Evolutionary conservation across 2,888 invertebrate genomes (phyloP), one percentile per base, ranked within the genome.

Genomic region (Nymphalis c-album): DNA sequence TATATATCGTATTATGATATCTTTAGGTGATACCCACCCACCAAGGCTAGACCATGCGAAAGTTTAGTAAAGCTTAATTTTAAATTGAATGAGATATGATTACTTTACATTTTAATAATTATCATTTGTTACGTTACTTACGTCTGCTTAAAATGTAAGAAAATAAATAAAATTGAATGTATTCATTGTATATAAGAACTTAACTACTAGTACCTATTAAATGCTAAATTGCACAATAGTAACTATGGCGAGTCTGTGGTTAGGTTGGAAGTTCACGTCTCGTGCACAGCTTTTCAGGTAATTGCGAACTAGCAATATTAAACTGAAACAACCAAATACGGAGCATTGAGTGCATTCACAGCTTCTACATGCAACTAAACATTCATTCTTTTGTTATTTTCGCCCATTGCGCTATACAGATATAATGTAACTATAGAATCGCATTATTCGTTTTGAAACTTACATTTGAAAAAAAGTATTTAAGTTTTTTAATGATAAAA

Each of bases 241-340:
- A 31, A 17, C 26, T 55, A 31, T 55, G 53, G 53, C 53, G 53
- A 55, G 53, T 55, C 31, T 31, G 53, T 55, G 53, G 26, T 55
- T 26, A 17, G 53, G 31, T 55, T 17, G 26, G 31, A 55, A 55
- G 53, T 55, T 55, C 53, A 55, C 53, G 53, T 55, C 53, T 55
- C 53, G n/a, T 31, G 53, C 53, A 55, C 53, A 17, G 53, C 53
- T 55, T 50, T 55, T 55, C 53, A 55, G 26, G 53, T 55, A 31
- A 55, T 55, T 55, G 53, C 53, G 53, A 55, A 55, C 53, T 55
- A 31, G 53, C 31, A 55, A 55, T 55, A 55, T 55, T 55, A 55
- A 31, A 31, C 31, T 55, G 53, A 55, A 55, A 26, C 53, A 55
- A 55, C 53, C 53, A n/a, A 55, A 55, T 55, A 31, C 53, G 51